A percentile compares a stretch with the other conserved stretches of the same genome.
These are phyloP conservation scores for Ciconia nigra DNA, from an alignment of 2,797 vertebrate species.

Conservation along the genomic window DNA sequence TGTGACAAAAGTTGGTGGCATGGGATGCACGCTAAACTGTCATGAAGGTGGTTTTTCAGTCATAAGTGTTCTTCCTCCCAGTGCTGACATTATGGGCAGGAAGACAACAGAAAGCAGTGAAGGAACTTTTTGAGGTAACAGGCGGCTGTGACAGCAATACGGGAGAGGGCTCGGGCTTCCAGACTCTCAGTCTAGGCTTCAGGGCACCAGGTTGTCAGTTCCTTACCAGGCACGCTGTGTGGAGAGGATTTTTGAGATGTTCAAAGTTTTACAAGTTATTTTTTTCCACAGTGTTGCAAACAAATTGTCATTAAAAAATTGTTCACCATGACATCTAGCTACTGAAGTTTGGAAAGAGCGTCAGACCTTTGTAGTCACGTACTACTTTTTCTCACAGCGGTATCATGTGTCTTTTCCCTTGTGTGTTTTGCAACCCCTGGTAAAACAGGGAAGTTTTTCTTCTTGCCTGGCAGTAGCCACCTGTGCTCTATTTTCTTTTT, in stretches of 20 bases:
- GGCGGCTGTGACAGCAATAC: background rate
- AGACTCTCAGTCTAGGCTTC: background rate
- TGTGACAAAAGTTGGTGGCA: background rate
- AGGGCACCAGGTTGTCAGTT: background rate
- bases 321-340: background rate
- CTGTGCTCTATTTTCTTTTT: slow-evolving; percentile 43
- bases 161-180: background rate
- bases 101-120: background rate
- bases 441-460: slow-evolving; percentile 30
- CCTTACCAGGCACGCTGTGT: background rate
- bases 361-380: background rate
- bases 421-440: slow-evolving; percentile 3
- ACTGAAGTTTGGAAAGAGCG: background rate
- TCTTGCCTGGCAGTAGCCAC: slow-evolving; percentile 9
- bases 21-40: background rate
- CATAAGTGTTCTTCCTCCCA: background rate
- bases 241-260: background rate
- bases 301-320: background rate
- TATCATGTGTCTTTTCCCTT: background rate
- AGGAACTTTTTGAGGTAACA: background rate
- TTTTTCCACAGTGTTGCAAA: background rate
- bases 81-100: background rate
- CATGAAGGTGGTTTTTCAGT: background rate
- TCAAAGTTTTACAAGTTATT: background rate
- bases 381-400: background rate